Percentiles rank a stretch among this genome's conserved stretches.
phyloP scores from a whole-genome alignment of 2,888 invertebrate species.

The Leucoptera coffeella region DNA sequence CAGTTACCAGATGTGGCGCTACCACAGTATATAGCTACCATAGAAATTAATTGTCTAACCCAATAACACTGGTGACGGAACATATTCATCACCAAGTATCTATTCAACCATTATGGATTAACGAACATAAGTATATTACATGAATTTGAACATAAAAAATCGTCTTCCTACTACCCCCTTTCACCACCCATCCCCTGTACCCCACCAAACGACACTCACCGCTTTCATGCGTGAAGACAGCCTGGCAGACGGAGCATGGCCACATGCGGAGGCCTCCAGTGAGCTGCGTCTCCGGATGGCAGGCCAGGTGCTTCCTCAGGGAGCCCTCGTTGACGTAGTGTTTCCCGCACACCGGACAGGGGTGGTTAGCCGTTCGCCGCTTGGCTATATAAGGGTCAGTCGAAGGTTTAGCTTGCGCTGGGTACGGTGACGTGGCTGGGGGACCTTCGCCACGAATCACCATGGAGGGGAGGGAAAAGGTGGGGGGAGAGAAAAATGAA shows the following conservation, averaged over 20 bases:
- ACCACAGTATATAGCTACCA: too few relatives aligned
- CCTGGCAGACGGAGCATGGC: conserved; percentile 93
- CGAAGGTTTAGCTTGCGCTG: conserved; percentile 47
- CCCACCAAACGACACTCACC: conserved; percentile 54
- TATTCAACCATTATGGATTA: too few relatives aligned
- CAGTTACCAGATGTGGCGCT: too few relatives aligned
- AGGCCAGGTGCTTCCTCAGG: conserved; percentile 85
- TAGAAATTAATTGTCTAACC: too few relatives aligned
- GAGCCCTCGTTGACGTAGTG: conserved; percentile 94
- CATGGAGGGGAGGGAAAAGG: conserved; percentile 23
- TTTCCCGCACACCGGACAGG: conserved; percentile 92
- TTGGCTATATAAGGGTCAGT: conserved; percentile 84
- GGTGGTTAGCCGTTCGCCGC: conserved; percentile 90
- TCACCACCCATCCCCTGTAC: too few relatives aligned
- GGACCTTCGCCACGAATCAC: conserved; percentile 32
- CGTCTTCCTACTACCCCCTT: too few relatives aligned
- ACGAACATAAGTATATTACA: too few relatives aligned
- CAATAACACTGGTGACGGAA: too few relatives aligned
- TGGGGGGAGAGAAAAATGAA: conserved; percentile 20
- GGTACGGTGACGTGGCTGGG: conserved; percentile 58
- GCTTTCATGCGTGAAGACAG: conserved; percentile 91
- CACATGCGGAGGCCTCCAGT: conserved; percentile 88
- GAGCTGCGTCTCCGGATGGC: conserved; percentile 87
- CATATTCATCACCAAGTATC: too few relatives aligned
- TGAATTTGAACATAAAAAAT: too few relatives aligned